Conservation (phyloP, 2,113 vertebrate species). For the Otus sunia region DNA sequence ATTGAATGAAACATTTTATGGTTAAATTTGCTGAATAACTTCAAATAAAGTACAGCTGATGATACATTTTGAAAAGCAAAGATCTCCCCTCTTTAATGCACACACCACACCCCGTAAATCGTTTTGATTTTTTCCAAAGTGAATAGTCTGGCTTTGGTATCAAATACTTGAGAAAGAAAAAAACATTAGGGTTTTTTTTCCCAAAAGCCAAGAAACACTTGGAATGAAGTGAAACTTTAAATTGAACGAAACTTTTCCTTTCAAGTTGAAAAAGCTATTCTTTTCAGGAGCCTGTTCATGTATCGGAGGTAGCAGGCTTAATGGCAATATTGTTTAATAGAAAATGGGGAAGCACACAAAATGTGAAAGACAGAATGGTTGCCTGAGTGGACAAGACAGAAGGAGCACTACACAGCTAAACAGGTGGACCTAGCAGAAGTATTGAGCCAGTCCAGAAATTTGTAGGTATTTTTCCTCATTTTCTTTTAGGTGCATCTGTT, state of each 20-base stretch:
- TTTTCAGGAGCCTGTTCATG: neutral
- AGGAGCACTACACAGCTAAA: neutral
- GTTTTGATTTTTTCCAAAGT: neutral
- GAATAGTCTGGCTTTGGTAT: neutral
- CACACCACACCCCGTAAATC: neutral
- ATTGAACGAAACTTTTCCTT: slow-evolving; percentile 17
- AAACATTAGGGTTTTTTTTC: neutral
- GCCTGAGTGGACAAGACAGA: neutral
- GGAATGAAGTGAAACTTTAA: slow-evolving; percentile 23
- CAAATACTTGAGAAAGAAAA: neutral
- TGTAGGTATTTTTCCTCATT: neutral
- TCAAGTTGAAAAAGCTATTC: slow-evolving; percentile 39
- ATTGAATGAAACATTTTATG: neutral
- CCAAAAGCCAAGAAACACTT: neutral
- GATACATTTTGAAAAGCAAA: neutral
- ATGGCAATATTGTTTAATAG: neutral
- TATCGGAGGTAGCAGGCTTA: neutral
- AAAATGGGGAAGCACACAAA: neutral
- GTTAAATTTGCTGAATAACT: neutral
- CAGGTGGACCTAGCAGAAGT: neutral
- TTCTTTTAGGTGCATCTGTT: neutral
- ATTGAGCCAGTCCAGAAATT: neutral
- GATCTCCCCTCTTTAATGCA: neutral
- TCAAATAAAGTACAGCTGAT: neutral
- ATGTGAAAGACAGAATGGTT: neutral